Conservation (phyloP, 1,140 invertebrate species). For the Leptinotarsa lineolata region DNA sequence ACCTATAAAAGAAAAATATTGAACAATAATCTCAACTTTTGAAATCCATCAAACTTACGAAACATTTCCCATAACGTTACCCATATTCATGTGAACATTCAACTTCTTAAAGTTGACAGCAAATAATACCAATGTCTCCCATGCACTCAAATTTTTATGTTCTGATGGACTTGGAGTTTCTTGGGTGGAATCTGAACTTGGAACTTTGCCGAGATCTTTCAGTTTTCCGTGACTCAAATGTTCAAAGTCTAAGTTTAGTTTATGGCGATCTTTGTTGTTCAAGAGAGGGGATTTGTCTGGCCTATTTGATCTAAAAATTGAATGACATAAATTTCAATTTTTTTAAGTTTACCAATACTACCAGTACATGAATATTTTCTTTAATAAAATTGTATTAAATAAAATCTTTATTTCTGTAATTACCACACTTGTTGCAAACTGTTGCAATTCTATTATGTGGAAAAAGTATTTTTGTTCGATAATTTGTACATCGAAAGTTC, state of each 20-base stretch:
- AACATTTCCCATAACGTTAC: conserved; percentile 97
- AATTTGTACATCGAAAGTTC: too few species aligned
- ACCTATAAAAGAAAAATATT: conserved; percentile 61
- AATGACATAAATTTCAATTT: neutral
- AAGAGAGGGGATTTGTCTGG: conserved; percentile 48
- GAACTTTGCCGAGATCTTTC: conserved; percentile 61
- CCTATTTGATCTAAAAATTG: conserved; percentile 18
- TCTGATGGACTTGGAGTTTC: conserved; percentile 58
- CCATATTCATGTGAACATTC: conserved; percentile 98
- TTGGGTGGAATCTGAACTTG: conserved; percentile 59
- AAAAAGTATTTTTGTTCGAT: too few species aligned
- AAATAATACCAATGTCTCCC: conserved; percentile 95
- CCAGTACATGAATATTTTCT: too few species aligned
- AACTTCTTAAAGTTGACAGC: conserved; percentile 93
- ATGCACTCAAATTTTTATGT: conserved; percentile 67
- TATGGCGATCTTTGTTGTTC: conserved; percentile 60
- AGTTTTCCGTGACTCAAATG: conserved; percentile 56
- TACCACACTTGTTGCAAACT: too few species aligned
- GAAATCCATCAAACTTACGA: conserved; percentile 61
- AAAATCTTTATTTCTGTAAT: too few species aligned
- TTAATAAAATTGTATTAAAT: too few species aligned
- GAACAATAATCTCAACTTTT: neutral
- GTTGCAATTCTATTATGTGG: too few species aligned
- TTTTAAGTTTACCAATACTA: too few species aligned
- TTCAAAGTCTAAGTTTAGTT: conserved; percentile 62